These are phyloP conservation scores for Eolophus roseicapilla DNA, from an alignment of 2,113 vertebrate genomes.

Conservation along the genomic window DNA sequence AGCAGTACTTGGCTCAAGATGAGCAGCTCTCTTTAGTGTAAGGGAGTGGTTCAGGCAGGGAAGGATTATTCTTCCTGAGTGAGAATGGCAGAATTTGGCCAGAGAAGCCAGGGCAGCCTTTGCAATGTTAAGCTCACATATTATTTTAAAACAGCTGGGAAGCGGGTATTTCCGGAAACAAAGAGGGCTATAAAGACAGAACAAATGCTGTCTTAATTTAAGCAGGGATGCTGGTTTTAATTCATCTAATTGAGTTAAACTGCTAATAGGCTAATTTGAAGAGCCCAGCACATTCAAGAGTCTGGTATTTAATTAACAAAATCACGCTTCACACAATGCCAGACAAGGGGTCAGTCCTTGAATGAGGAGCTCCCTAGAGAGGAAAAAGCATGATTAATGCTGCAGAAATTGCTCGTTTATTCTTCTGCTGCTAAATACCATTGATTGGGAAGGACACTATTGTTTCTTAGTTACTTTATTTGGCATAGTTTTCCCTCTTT, in stretches of 20 bases:
- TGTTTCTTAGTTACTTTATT: not conserved
- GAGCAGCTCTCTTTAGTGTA: not conserved
- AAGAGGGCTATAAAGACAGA: not conserved
- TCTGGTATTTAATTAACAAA: conserved; percentile 41
- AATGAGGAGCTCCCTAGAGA: conserved; percentile 1
- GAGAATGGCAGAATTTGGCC: not conserved
- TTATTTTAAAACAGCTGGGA: not conserved
- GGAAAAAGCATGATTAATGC: not conserved
- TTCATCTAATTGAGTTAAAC: conserved; percentile 5
- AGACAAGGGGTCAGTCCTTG: conserved; percentile 2
- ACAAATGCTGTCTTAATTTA: not conserved
- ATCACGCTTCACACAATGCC: not conserved
- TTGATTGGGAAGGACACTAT: not conserved
- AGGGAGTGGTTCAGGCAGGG: not conserved
- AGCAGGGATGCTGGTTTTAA: not conserved
- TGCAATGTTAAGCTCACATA: not conserved
- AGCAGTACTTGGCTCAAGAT: not conserved
- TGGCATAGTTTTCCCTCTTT: not conserved
- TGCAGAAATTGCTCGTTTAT: not conserved
- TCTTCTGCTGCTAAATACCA: not conserved
- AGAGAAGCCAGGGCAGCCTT: not conserved
- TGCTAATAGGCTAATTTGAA: conserved; percentile 25
- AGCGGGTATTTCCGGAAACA: not conserved
- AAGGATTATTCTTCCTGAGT: not conserved
- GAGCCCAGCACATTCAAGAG: not conserved